Evolutionary conservation across 2,888 invertebrate genomes (phyloP), one percentile per base, ranked within the genome.

Genomic region (Ectropis crepuscularia): DNA sequence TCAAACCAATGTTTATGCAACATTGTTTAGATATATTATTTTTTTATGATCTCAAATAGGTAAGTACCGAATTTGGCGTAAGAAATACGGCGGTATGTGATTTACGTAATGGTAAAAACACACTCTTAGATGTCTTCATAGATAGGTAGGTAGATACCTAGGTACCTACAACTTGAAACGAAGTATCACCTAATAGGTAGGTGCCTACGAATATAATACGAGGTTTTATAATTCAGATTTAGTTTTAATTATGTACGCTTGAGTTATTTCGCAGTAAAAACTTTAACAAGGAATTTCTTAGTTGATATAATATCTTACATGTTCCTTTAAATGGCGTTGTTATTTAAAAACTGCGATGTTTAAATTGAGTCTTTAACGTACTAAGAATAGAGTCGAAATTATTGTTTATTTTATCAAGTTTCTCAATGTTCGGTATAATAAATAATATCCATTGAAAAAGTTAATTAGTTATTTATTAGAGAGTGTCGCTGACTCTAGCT

Each of bases 391-490:
- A 39, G 58, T 51, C 45, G 6, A 58, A 45, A 49, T 12, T 41
- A 36, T 38, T n/a, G 5, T 50, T 28, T 38, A 2, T 38, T 51
- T 0, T 8, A 8, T 5, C 10, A 8, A 16, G 9, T 37, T 6
- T 6, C 38, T 45, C 6, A 10, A 38, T 48, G 6, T 41, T 41
- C 46, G 51, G 12, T 46, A 11, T 48, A 12, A 54, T 61, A 61
- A 61, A 55, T 55, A 61, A 39, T 50, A 50, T 57, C 39, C 28
- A 55, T 55, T 50, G 50, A 61, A 61, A 50, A 61, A 47, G 41
- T 36, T 51, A 61, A 57, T 61, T 61, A 57, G 50, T 47, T 57
- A 57, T 61, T 57, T 61, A 57, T 57, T 55, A 57, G 11, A 57
- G 28, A 57, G 46, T 57, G 61, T 51, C 28, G 11, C 54, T 50